Evolutionary conservation across 2,888 invertebrate species (phyloP).

Genomic region (Agonopterix arenella): DNA sequence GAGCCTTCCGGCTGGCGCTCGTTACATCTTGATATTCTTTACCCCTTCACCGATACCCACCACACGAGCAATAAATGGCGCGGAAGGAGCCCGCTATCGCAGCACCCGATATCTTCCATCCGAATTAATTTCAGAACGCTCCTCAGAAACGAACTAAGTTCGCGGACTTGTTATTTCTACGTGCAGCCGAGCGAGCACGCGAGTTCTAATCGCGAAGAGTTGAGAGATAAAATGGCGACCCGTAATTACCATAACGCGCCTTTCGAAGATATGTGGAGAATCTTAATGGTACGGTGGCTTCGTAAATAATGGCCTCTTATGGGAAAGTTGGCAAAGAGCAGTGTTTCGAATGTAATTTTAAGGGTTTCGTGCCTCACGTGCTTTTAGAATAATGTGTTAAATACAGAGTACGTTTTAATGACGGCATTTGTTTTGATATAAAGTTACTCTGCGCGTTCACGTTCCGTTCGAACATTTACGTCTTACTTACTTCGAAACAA

Average conservation of each 20-base stretch:
- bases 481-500: no score
- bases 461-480: not conserved
- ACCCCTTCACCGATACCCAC: slow-evolving; percentile 73
- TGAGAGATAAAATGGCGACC: slow-evolving; percentile 75
- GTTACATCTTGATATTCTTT: slow-evolving; percentile 77
- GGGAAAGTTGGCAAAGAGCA: slow-evolving; percentile 74
- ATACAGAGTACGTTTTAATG: slow-evolving; percentile 51
- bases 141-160: slow-evolving; percentile 67
- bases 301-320: slow-evolving; percentile 77
- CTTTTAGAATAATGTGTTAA: slow-evolving; percentile 71
- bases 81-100: slow-evolving; percentile 73
- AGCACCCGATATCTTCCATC: slow-evolving; percentile 74
- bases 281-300: slow-evolving; percentile 75
- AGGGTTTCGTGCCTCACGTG: slow-evolving; percentile 67
- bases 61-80: slow-evolving; percentile 77
- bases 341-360: slow-evolving; percentile 75
- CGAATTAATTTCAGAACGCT: slow-evolving; percentile 73
- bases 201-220: slow-evolving; percentile 68
- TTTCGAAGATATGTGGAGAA: slow-evolving; percentile 76
- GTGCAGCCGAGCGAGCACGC: slow-evolving; percentile 49
- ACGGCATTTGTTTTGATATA: slow-evolving; percentile 49
- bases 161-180: slow-evolving; percentile 73
- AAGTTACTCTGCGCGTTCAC: not conserved
- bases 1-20: slow-evolving; percentile 73
- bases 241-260: slow-evolving; percentile 75